Percentiles rank a stretch among this genome's conserved stretches.
Evolutionary conservation across 1,140 invertebrate species (phyloP).

Genomic region (Reticulitermes speratus): DNA sequence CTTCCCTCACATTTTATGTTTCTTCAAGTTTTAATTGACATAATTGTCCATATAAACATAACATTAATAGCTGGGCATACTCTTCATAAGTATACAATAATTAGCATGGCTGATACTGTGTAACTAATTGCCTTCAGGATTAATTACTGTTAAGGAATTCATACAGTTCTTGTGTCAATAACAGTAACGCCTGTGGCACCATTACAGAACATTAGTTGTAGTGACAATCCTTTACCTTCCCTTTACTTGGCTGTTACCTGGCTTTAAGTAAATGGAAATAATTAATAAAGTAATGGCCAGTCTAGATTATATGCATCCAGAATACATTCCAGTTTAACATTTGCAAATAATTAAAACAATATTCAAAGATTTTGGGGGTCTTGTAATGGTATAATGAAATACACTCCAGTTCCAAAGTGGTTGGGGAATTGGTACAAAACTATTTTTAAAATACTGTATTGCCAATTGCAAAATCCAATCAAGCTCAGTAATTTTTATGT

Average conservation of each 20-base stretch:
- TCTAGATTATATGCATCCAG: neutral
- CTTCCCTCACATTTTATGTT: no score
- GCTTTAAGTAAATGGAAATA: neutral
- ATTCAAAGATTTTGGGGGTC: neutral
- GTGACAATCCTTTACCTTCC: neutral
- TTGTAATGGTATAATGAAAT: neutral
- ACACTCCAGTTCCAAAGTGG: neutral
- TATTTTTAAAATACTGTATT: constrained; percentile 26
- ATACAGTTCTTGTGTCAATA: neutral
- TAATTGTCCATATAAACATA: no score
- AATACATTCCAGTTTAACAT: constrained; percentile 9
- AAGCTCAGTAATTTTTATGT: constrained; percentile 16
- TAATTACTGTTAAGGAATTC: neutral
- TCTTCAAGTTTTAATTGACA: no score
- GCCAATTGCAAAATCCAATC: constrained; percentile 20
- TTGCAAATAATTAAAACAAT: neutral
- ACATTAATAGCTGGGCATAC: no score
- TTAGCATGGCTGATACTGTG: no score
- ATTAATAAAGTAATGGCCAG: neutral
- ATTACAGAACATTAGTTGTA: neutral
- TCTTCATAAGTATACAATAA: no score
- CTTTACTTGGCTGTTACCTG: neutral
- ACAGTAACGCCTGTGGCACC: neutral
- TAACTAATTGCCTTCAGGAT: neutral
- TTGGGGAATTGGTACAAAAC: constrained; percentile 21